Percentiles rank a stretch among this genome's conserved stretches.
phyloP scores from a whole-genome alignment of 1,140 invertebrate genomes.

The Yoshiicerus persimilis region DNA sequence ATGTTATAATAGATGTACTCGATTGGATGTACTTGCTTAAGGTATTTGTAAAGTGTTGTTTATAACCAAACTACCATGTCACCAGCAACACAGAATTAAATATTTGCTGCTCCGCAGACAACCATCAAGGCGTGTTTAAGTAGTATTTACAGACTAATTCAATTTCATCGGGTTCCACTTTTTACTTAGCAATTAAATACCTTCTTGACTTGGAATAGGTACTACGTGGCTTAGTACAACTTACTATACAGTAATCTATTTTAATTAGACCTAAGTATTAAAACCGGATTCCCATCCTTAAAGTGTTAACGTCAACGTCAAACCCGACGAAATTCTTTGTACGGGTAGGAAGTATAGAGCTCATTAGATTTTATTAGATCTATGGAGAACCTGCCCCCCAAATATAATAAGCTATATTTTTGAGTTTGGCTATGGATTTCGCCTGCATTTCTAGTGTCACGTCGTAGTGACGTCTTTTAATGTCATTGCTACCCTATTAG shows the following conservation, averaged over 20 bases:
- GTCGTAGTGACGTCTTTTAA: too few relatives aligned
- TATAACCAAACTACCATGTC: background rate
- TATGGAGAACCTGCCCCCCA: background rate
- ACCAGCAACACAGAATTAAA: constrained; percentile 3
- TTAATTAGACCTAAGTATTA: background rate
- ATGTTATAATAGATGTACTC: too few relatives aligned
- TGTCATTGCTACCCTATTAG: too few relatives aligned
- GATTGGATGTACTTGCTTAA: too few relatives aligned
- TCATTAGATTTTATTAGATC: background rate
- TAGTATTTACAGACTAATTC: background rate
- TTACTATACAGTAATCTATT: background rate
- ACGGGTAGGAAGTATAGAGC: background rate
- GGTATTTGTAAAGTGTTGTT: background rate
- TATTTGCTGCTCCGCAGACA: background rate
- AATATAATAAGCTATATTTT: background rate
- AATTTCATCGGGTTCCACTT: background rate
- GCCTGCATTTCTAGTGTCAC: too few relatives aligned
- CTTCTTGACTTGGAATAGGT: background rate
- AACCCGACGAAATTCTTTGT: background rate
- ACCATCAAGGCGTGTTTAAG: background rate
- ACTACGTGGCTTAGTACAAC: too few relatives aligned
- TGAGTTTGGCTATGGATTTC: too few relatives aligned
- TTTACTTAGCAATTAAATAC: background rate
- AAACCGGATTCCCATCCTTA: background rate
- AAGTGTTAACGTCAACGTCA: constrained; percentile 12